These are phyloP conservation scores for Orientallactaga sibirica DNA, from an alignment of 2,797 vertebrate species.

Conservation along the genomic window DNA sequence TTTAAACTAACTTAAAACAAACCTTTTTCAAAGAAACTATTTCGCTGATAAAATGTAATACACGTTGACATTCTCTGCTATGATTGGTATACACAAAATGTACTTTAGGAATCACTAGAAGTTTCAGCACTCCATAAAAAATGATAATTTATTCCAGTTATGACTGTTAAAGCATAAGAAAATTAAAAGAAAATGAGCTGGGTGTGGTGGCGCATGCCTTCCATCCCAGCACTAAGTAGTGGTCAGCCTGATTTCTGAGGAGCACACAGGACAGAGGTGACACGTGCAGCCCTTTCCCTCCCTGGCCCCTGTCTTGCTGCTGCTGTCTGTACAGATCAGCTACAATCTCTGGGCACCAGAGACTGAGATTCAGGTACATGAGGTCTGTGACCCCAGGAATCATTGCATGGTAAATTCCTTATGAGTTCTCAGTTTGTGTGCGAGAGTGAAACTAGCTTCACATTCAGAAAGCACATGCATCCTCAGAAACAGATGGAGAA, in stretches of 20 bases:
- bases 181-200: too few species aligned
- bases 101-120: neutral
- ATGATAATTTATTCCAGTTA: neutral
- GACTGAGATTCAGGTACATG: neutral
- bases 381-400: neutral
- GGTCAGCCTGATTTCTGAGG: neutral
- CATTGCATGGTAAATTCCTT: neutral
- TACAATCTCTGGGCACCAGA: neutral
- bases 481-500: too few species aligned
- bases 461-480: neutral
- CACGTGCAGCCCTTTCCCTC: accelerated
- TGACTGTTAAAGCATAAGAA: neutral
- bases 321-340: neutral
- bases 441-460: neutral
- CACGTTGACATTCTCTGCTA: neutral
- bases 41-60: neutral
- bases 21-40: neutral
- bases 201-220: too few species aligned
- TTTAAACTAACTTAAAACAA: neutral
- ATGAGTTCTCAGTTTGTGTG: neutral
- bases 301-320: neutral
- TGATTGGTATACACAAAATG: neutral
- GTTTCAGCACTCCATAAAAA: neutral
- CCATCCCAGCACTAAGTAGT: neutral
- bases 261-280: neutral